A percentile compares a stretch with the other conserved stretches of the same genome.
Conservation (phyloP, 2,888 invertebrate genomes). For the Galeopsomyia nigrocyanea region DNA sequence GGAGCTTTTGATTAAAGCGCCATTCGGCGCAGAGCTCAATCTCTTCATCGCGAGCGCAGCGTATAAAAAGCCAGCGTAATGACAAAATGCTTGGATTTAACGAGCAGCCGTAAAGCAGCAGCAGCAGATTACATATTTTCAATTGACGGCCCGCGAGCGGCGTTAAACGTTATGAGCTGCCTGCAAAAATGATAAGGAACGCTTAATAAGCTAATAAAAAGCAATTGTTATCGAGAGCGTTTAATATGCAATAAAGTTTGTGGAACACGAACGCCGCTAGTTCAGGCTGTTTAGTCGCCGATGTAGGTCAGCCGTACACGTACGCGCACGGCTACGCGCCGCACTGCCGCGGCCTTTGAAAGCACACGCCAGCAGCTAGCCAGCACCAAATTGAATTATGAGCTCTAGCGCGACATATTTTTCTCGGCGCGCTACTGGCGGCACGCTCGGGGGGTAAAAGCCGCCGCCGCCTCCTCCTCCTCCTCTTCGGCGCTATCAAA, state of each 20-base stretch:
- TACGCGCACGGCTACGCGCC: background rate
- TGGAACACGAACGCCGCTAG: background rate
- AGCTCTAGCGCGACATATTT: conserved; percentile 33
- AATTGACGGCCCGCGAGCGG: too few relatives aligned
- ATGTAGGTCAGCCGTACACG: too few relatives aligned
- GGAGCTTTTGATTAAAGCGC: too few relatives aligned
- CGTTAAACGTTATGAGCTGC: background rate
- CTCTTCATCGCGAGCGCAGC: too few relatives aligned
- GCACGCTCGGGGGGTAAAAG: background rate
- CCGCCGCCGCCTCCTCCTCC: background rate
- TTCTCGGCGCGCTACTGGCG: conserved; percentile 1
- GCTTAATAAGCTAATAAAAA: conserved; percentile 14
- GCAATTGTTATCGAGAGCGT: conserved; percentile 20
- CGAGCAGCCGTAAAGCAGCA: too few relatives aligned
- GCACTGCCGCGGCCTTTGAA: too few relatives aligned
- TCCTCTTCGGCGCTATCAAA: too few relatives aligned
- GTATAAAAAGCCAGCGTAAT: too few relatives aligned
- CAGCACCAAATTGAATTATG: conserved; percentile 38
- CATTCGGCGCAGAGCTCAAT: too few relatives aligned
- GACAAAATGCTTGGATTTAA: too few relatives aligned
- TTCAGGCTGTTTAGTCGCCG: background rate
- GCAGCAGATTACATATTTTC: too few relatives aligned
- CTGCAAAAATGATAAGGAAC: conserved; percentile 17
- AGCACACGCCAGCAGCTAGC: background rate
- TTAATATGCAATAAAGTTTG: conserved; percentile 26